These are phyloP conservation scores for Podarcis raffonei DNA, from an alignment of 2,113 vertebrate species.

Conservation along the genomic window DNA sequence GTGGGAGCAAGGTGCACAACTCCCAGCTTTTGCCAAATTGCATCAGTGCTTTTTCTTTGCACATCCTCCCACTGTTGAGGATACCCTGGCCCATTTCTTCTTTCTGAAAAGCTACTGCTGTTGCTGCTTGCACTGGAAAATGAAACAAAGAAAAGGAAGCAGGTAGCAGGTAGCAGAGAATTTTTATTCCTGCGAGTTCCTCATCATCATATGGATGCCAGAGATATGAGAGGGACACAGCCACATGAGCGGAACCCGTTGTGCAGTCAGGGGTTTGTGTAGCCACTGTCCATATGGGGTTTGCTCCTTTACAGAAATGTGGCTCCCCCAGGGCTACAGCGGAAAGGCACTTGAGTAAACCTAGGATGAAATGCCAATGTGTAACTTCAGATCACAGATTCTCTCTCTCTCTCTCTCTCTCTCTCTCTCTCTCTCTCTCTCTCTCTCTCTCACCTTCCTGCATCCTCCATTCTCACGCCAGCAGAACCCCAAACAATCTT, in stretches of 20 bases:
- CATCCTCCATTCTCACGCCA: neutral
- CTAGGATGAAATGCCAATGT: neutral
- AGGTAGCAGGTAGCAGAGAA: neutral
- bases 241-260: neutral
- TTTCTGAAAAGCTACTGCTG: neutral
- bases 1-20: rapidly evolving
- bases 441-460: too few relatives aligned
- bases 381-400: neutral
- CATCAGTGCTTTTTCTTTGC: neutral
- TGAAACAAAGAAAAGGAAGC: neutral
- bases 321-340: neutral
- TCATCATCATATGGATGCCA: neutral
- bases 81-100: neutral
- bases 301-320: neutral
- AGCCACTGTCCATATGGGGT: neutral
- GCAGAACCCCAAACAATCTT: neutral
- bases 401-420: neutral
- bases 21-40: neutral
- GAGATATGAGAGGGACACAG: too few relatives aligned
- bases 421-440: too few relatives aligned
- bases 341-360: neutral
- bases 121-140: neutral
- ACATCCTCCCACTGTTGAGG: neutral
- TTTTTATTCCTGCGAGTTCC: neutral
- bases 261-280: neutral